These are phyloP conservation scores for Ptilorrhoa leucosticta DNA, from an alignment of 2,113 vertebrate genomes.

Conservation along the genomic window DNA sequence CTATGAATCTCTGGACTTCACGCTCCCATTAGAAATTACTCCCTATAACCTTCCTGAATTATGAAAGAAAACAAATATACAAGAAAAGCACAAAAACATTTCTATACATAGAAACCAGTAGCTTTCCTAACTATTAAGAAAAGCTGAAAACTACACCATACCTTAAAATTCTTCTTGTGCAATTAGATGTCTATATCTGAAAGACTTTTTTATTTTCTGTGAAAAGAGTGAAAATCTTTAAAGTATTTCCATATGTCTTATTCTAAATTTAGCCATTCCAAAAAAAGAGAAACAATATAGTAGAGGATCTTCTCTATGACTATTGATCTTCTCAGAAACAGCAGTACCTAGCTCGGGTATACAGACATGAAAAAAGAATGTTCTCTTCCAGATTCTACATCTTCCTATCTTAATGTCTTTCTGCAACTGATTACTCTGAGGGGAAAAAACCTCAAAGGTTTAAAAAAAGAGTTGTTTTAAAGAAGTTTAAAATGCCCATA, in stretches of 20 bases:
- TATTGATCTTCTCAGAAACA: neutral
- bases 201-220: neutral
- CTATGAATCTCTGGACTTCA: neutral
- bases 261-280: neutral
- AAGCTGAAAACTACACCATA: neutral
- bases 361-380: neutral
- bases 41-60: neutral
- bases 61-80: neutral
- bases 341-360: neutral
- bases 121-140: neutral
- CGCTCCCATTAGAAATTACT: neutral
- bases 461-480: neutral
- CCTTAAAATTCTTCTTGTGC: neutral
- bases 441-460: accelerated
- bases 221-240: neutral
- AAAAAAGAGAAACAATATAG: neutral
- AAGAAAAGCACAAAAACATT: neutral
- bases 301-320: neutral
- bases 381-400: neutral
- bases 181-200: neutral
- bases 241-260: neutral
- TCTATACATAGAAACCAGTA: neutral
- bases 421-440: neutral
- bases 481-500: neutral
- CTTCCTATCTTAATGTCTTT: neutral